Evolutionary conservation across 2,888 invertebrate species (phyloP).

Genomic region (Selenia dentaria): DNA sequence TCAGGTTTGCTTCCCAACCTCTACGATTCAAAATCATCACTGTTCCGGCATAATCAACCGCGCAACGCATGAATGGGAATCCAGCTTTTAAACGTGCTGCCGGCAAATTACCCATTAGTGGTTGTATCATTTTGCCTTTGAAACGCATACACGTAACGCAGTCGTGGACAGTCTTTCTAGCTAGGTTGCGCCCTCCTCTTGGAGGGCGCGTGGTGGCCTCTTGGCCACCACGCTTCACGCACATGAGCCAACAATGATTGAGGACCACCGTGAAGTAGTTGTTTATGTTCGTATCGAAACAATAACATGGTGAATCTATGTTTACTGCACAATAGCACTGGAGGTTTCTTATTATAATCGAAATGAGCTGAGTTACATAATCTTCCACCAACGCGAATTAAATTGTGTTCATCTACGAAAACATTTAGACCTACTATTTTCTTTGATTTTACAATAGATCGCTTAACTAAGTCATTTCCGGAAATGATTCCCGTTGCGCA

Average conservation of each 20-base stretch:
- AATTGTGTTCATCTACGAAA: slow-evolving; percentile 9
- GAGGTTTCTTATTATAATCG: slow-evolving; percentile 17
- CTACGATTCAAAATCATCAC: slow-evolving; percentile 27
- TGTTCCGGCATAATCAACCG: slow-evolving; percentile 32
- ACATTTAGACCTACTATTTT: neutral
- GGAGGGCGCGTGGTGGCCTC: too few species aligned
- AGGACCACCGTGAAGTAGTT: slow-evolving; percentile 3
- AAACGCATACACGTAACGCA: slow-evolving; percentile 12
- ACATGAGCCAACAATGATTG: slow-evolving; percentile 1
- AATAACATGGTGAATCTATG: slow-evolving; percentile 4
- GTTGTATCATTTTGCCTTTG: slow-evolving; percentile 14
- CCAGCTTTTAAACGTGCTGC: slow-evolving; percentile 11
- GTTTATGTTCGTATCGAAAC: neutral
- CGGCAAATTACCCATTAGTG: slow-evolving; percentile 27
- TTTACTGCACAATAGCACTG: slow-evolving; percentile 10
- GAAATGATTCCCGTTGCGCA: slow-evolving; percentile 1
- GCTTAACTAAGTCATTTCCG: neutral
- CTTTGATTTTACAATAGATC: neutral
- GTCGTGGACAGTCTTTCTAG: neutral
- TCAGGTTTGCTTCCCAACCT: slow-evolving; percentile 26
- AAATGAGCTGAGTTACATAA: slow-evolving; percentile 6
- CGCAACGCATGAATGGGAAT: slow-evolving; percentile 24
- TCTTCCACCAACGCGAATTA: slow-evolving; percentile 18
- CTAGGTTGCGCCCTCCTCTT: neutral
- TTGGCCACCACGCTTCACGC: slow-evolving; percentile 3